Evolutionary conservation across 2,888 invertebrate species (phyloP).

Genomic region (Salpingus planirostris): DNA sequence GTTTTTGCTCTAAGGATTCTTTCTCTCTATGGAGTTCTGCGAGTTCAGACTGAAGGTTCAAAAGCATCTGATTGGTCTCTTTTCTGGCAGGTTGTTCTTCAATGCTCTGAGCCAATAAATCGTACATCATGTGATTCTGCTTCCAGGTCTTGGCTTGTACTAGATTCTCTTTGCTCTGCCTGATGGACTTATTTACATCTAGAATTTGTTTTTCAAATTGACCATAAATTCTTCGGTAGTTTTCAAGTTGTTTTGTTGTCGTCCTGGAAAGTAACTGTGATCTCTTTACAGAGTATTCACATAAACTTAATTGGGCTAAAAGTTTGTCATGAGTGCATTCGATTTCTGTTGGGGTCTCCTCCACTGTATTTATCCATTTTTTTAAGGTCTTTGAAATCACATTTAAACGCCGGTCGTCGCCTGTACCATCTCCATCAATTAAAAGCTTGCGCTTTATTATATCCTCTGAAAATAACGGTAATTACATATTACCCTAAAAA

Average conservation of each 20-base stretch:
- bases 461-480: constrained; percentile 68
- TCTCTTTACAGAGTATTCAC: constrained; percentile 80
- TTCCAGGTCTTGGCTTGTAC: constrained; percentile 77
- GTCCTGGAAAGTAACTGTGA: constrained; percentile 71
- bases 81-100: constrained; percentile 83
- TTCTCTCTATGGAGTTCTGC: constrained; percentile 60
- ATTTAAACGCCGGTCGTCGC: constrained; percentile 86
- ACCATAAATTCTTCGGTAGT: constrained; percentile 69
- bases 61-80: constrained; percentile 63
- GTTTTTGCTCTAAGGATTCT: constrained; percentile 62
- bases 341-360: constrained; percentile 58
- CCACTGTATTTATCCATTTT: constrained; percentile 66
- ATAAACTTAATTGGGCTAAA: constrained; percentile 73
- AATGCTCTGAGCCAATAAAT: constrained; percentile 84
- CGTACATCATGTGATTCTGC: constrained; percentile 87
- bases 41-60: constrained; percentile 64
- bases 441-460: constrained; percentile 82
- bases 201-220: constrained; percentile 73
- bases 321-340: constrained; percentile 69
- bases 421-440: constrained; percentile 95
- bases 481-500: too few species aligned
- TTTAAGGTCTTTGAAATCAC: constrained; percentile 74
- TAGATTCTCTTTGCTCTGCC: constrained; percentile 70
- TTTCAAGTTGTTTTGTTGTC: constrained; percentile 74
- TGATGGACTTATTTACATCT: constrained; percentile 71